Conservation (phyloP, 1,140 invertebrate genomes). For the Pogonomyrmex californicus region DNA sequence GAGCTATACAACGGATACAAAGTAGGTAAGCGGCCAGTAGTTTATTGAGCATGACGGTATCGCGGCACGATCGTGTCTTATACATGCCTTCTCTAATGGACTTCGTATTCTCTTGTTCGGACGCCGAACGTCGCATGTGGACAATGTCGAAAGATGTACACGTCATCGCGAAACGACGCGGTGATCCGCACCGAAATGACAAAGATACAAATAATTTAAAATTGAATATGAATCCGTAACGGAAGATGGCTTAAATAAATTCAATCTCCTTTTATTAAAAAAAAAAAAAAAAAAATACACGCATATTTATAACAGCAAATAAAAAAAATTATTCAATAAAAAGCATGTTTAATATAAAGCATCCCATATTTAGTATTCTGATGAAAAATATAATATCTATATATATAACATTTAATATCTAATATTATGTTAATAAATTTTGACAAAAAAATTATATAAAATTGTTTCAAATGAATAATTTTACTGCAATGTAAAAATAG, state of each 20-base stretch:
- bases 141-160: slow-evolving; percentile 61
- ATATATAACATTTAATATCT: too few relatives aligned
- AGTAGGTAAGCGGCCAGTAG: slow-evolving; percentile 66
- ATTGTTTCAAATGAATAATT: not conserved
- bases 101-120: slow-evolving; percentile 26
- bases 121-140: slow-evolving; percentile 55
- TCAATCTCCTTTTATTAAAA: not conserved
- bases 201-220: not conserved
- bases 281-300: not conserved
- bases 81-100: slow-evolving; percentile 67
- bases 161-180: not conserved
- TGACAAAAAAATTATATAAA: not conserved
- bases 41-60: slow-evolving; percentile 74
- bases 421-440: not conserved
- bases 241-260: not conserved
- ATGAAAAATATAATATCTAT: too few relatives aligned
- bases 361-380: too few relatives aligned
- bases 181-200: slow-evolving; percentile 10
- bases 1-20: slow-evolving; percentile 49
- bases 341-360: not conserved
- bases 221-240: not conserved
- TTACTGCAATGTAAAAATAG: not conserved
- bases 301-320: not conserved
- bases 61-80: slow-evolving; percentile 76
- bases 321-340: not conserved